Base-by-base conservation (phyloP, 2,888 invertebrate species). In the Ischnura elegans region DNA sequence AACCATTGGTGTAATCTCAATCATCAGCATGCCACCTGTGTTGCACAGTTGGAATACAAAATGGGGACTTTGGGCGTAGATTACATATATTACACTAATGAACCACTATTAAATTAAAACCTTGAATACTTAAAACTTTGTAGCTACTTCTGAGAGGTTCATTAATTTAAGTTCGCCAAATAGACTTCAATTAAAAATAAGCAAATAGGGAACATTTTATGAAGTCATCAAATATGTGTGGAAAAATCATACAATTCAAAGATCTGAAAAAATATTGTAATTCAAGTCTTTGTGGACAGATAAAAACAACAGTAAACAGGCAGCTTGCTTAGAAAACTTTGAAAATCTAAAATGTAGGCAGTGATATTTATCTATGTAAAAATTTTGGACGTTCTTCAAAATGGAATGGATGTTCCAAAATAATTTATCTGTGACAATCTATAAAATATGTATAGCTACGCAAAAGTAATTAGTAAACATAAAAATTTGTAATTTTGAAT, bases 381-480 rank as follows among this genome's bases (percentile, higher is more conserved):
- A 36, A n/a, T 76, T 36, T 36, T 76, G 76, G 13, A 76, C 36
- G 76, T 76, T 76, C 76, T 76, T 76, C 76, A 29, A 76, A 76
- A 36, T 76, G 76, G 29, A 36, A 76, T 76, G 76, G 36, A 29
- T 86, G 46, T n/a, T 25, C 45, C 45, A 46, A 86, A 86, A 86
- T 43, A 86, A 45, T n/a, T 42, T 45, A 25, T 25, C 13, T 46
- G 45, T 46, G 86, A 86, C 86, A 86, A 86, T 86, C 86, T 86
- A 21, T 76, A 8, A 76, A 36, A 76, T 76, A 76, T 76, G 36
- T 36, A 76, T 76, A 36, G 13, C 10, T 36, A 76, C 16, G 16
- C 36, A 61, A 21, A 29, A 76, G 76, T 76, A 76, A 76, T 36
- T 29, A 76, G 16, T 76, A 76, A 10, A 2, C 10, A 16, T 76